Evolutionary conservation across 2,797 vertebrate species (phyloP), one percentile per base, ranked within the genome.

Genomic region (Atherinosoma microstoma): DNA sequence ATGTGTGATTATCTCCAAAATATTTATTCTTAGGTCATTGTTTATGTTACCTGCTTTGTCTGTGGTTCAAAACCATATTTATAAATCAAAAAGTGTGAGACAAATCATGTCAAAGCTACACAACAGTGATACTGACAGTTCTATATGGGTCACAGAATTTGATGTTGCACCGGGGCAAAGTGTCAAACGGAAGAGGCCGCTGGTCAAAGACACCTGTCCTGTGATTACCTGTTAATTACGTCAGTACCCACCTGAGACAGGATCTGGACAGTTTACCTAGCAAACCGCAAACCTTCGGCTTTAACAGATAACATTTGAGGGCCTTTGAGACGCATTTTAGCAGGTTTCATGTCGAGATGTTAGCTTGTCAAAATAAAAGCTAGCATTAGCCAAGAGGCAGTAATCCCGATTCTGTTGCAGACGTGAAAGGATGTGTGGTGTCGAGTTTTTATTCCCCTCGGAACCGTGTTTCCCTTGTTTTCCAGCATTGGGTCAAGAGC

Each of bases 331-430:
- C 34, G 47, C 24, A 27, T 65, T 20, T 47, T 42, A 54, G 30
- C 30, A 36, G 12, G 35, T 45, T 27, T 56, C 2, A 6, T 58
- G 0, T 15, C n/a, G 15, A 66, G n/a, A 51, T 29, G 53, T 45
- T 60, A 3, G 47, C 59, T 72, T 11, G 36, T 61, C 22, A 34
- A 57, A 64, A 70, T 27, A 47, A 67, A 30, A 53, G 35, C 30
- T 53, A 75, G 56, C 64, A n/a, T 63, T 9, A 36, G 32, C 15
- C 13, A 10, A 1, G 45, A 18, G 2, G 16, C 1, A 18, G 35
- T 0, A 18, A 58, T 29, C 7, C 15, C 18, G 6, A 27, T n/a
- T 56, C 3, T 2, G 34, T 2, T 24, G 24, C 16, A n/a, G 13
- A 11, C 16, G 3, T 2, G n/a, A 12, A 6, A 2, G 0, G 15